Conservation (phyloP, 1,140 invertebrate genomes). For the Octopus sinensis region DNA sequence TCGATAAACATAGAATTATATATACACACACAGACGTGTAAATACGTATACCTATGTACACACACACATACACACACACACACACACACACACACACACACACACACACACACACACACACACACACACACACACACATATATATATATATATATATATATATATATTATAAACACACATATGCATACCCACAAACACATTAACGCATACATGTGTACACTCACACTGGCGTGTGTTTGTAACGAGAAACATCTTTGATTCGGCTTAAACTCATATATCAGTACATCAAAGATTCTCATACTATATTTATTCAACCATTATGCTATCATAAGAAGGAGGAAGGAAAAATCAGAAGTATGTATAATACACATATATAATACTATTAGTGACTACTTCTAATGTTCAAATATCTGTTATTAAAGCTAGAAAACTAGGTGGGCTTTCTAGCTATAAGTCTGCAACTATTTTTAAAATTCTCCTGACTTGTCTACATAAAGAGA, state of each 20-base stretch:
- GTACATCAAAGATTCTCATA: too few species aligned
- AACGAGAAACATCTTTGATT: background rate
- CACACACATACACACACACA: constrained; percentile 15
- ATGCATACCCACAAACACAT: background rate
- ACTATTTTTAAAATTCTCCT: too few species aligned
- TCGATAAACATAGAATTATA: constrained; percentile 13
- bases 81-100: constrained; percentile 24
- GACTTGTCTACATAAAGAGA: too few species aligned
- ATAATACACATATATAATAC: too few species aligned
- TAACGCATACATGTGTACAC: background rate
- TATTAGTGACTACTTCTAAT: too few species aligned
- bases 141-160: background rate
- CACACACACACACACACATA: constrained; percentile 16
- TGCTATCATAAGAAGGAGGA: too few species aligned
- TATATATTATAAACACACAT: background rate
- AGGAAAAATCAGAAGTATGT: too few species aligned
- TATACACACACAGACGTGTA: constrained; percentile 22
- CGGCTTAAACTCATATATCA: too few species aligned
- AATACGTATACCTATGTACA: constrained; percentile 17
- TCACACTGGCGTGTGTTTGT: background rate
- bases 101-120: constrained; percentile 21
- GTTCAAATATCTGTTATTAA: too few species aligned
- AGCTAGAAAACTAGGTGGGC: too few species aligned
- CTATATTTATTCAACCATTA: too few species aligned
- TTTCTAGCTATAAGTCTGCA: too few species aligned